These are phyloP conservation scores for Cottoperca gobio DNA, from an alignment of 2,797 vertebrate species.

Conservation along the genomic window DNA sequence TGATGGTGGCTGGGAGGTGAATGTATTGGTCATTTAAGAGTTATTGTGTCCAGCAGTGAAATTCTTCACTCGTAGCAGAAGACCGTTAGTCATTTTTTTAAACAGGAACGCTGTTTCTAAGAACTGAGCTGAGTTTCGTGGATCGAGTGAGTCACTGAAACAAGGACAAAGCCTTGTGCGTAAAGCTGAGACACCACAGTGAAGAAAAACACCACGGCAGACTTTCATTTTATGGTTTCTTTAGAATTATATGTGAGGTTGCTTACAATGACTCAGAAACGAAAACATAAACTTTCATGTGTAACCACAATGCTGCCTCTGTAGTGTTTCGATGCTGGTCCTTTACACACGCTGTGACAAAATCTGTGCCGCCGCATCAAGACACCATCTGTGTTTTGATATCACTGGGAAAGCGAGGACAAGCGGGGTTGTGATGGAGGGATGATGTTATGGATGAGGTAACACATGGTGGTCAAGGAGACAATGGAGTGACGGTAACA, in stretches of 20 bases:
- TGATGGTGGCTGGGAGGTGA: conserved; percentile 7
- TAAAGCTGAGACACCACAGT: conserved; percentile 19
- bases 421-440: conserved; percentile 29
- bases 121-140: conserved; percentile 31
- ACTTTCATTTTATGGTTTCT: conserved; percentile 57
- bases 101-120: conserved; percentile 38
- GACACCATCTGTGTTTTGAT: conserved; percentile 56
- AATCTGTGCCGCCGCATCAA: conserved; percentile 35
- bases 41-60: conserved; percentile 16
- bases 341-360: neutral
- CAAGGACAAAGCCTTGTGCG: conserved; percentile 33
- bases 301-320: conserved; percentile 45
- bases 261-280: conserved; percentile 32
- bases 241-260: conserved; percentile 42
- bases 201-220: conserved; percentile 26
- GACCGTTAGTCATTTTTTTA: neutral
- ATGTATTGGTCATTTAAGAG: neutral
- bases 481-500: conserved; percentile 42
- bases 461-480: conserved; percentile 63
- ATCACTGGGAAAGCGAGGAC: conserved; percentile 54
- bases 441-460: conserved; percentile 52
- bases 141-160: conserved; percentile 63
- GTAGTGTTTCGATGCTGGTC: conserved; percentile 26
- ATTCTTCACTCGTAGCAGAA: conserved; percentile 39
- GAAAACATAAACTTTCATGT: conserved; percentile 52